Base-by-base conservation (phyloP, 2,888 invertebrate species). In the Acrobasis consociella region DNA sequence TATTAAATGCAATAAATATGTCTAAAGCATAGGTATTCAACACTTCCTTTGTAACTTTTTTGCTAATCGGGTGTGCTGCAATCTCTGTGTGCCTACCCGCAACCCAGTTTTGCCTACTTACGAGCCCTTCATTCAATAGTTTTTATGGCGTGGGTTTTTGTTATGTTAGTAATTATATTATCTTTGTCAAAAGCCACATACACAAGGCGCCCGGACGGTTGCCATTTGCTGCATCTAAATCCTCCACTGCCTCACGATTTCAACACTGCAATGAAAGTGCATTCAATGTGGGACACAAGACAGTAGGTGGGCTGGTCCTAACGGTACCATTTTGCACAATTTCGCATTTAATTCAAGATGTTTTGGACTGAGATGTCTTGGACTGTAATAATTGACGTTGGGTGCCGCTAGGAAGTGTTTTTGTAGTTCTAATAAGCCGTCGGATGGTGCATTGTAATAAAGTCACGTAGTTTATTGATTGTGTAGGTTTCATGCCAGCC, bases 261-360 rank as follows among this genome's bases (percentile, higher is more conserved):
- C 66, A 63, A 66, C 66, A 68, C 58, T 65, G 59, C 62, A 58
- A 56, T 59, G 65, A 60, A 62, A 58, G 59, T 63, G 62, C 64
- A 60, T 46, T 53, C 31, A 49, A 64, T 64, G 62, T 68, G 50
- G 68, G 65, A 62, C 66, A 63, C 55, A n/a, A 51, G 58, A 50
- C 39, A 49, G 39, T 52, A 55, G 49, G 59, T 51, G 56, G 15
- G 15, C 46, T 13, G 39, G 13, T 22, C 42, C 39, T 42, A 56
- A 56, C 56, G 56, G 56, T 13, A 7, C 17, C 42, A 46, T 46
- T 56, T 42, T 46, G 56, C 56, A 42, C 56, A 22, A 22, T 46
- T 56, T 46, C 22, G 17, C 15, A 42, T 38, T 56, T 56, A 22
- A 56, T 46, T 56, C 13, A 1, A 31, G 9, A 56, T 17, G 17